phyloP scores from a whole-genome alignment of 2,888 invertebrate genomes.

The Stratiomys singularior region DNA sequence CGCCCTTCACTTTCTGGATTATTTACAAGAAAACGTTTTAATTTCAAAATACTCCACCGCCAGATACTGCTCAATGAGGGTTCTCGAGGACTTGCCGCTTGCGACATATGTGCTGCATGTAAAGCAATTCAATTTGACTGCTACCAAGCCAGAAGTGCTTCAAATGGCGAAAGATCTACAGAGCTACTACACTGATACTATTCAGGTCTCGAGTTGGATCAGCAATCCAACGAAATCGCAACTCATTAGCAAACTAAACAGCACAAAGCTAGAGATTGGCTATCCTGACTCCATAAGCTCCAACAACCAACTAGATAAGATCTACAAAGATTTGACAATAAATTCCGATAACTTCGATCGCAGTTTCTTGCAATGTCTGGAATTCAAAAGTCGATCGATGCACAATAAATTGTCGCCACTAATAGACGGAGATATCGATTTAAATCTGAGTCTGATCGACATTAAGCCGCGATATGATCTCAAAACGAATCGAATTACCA shows the following conservation, averaged over 20 bases:
- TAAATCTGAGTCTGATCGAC: slow-evolving; percentile 31
- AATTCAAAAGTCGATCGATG: slow-evolving; percentile 15
- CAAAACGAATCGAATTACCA: slow-evolving; percentile 23
- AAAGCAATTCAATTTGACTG: slow-evolving; percentile 9
- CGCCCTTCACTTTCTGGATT: neutral
- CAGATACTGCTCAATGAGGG: neutral
- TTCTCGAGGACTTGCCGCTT: slow-evolving; percentile 4
- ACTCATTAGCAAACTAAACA: neutral
- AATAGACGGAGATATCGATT: slow-evolving; percentile 22
- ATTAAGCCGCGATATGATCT: slow-evolving; percentile 23
- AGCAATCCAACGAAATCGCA: slow-evolving; percentile 7
- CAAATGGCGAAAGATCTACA: neutral
- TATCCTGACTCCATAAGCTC: slow-evolving; percentile 13
- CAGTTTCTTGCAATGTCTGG: slow-evolving; percentile 18
- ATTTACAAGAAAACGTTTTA: neutral
- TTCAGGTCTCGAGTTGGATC: neutral
- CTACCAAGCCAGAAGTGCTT: slow-evolving; percentile 3
- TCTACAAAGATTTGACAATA: slow-evolving; percentile 9
- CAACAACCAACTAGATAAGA: slow-evolving; percentile 9
- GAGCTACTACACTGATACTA: neutral
- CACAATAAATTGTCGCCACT: slow-evolving; percentile 25
- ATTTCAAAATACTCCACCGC: neutral
- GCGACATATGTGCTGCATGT: neutral
- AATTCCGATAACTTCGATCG: slow-evolving; percentile 7
- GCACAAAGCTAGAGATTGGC: neutral